These are phyloP conservation scores for Sycophaga agraensis DNA, from an alignment of 1,140 invertebrate genomes.

Conservation along the genomic window DNA sequence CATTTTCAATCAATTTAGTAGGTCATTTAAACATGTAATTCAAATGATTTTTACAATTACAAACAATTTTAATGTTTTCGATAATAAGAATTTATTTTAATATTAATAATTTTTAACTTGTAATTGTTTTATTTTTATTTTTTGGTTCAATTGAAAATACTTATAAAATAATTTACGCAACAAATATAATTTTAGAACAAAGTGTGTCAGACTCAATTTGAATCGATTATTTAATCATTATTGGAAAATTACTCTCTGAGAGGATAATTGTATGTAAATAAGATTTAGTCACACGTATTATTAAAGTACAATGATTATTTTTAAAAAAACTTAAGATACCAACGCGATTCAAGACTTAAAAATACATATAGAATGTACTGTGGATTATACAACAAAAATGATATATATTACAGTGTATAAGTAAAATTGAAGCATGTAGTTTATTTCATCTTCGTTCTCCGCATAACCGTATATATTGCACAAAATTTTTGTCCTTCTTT, in stretches of 20 bases:
- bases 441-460: conserved; percentile 5
- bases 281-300: not conserved
- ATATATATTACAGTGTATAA: not conserved
- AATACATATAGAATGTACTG: too few species aligned
- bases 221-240: conserved; percentile 11
- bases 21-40: not conserved
- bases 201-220: conserved; percentile 9
- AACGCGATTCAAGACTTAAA: too few species aligned
- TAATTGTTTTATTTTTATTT: not conserved
- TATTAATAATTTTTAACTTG: not conserved
- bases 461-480: conserved; percentile 7
- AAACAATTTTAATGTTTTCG: not conserved
- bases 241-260: not conserved
- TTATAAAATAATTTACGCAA: conserved; percentile 4
- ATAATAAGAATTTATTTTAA: not conserved
- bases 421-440: not conserved
- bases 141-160: conserved; percentile 19
- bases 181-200: conserved; percentile 11
- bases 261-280: not conserved
- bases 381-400: conserved; percentile 1
- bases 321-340: not conserved
- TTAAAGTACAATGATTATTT: not conserved
- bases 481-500: conserved; percentile 11
- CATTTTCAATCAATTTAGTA: too few species aligned
- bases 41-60: not conserved